phyloP scores from a whole-genome alignment of 2,888 invertebrate genomes.

The Dasypolia templi region DNA sequence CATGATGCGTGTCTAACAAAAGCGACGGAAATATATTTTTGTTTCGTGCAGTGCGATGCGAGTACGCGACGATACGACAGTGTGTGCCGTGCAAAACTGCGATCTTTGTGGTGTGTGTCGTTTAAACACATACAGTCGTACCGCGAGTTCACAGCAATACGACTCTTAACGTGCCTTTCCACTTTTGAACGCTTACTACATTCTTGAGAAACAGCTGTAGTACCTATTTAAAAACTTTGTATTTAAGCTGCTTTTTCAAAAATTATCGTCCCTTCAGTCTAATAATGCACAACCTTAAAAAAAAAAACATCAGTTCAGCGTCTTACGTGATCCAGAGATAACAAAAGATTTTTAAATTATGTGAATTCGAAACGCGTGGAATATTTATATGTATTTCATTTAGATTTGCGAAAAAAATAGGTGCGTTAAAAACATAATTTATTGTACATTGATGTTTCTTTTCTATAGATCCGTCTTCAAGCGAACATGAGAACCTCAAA shows the following conservation, averaged over 20 bases:
- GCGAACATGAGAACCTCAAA: constrained; percentile 9
- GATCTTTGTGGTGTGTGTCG: no score
- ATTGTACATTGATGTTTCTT: constrained; percentile 24
- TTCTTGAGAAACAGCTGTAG: neutral
- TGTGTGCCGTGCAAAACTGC: no score
- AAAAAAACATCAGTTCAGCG: constrained; percentile 28
- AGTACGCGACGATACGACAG: no score
- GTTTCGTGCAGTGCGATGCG: no score
- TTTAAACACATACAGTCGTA: no score
- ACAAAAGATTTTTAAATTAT: constrained; percentile 58
- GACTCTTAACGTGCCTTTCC: no score
- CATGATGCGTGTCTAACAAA: no score
- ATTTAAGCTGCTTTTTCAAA: constrained; percentile 7
- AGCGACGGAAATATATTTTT: no score
- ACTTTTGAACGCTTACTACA: no score
- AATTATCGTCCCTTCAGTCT: constrained; percentile 2
- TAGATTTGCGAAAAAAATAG: constrained; percentile 60
- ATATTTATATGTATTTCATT: constrained; percentile 61
- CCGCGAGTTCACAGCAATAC: no score
- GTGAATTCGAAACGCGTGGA: constrained; percentile 47
- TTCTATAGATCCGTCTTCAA: constrained; percentile 11
- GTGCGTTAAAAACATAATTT: constrained; percentile 65
- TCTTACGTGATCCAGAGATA: constrained; percentile 38
- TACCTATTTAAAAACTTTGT: neutral
- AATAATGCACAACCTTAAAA: constrained; percentile 24